A percentile compares a stretch with the other conserved stretches of the same genome.
These are phyloP conservation scores for Drosophila anceps DNA, from an alignment of 2,888 invertebrate genomes.

Conservation along the genomic window DNA sequence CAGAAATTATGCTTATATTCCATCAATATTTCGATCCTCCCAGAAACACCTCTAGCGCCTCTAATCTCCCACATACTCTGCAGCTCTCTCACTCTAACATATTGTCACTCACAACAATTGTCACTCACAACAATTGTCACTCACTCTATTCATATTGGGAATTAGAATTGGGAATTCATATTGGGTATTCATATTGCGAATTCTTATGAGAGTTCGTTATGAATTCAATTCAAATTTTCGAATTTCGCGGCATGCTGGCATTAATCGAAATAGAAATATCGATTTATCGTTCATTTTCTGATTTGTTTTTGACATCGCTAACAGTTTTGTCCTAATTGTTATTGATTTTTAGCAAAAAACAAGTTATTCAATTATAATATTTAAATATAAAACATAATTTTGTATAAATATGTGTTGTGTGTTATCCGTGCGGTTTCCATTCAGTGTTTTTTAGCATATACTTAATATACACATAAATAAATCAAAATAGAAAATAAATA, in stretches of 20 bases:
- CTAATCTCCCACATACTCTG: neutral
- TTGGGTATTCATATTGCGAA: neutral
- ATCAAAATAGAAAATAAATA: constrained; percentile 10
- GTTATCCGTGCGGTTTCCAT: constrained; percentile 65
- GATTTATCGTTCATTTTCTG: neutral
- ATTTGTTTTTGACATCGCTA: constrained; percentile 8
- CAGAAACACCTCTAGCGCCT: neutral
- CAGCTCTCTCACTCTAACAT: neutral
- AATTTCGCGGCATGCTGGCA: neutral
- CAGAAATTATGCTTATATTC: too few relatives aligned
- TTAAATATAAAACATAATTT: neutral
- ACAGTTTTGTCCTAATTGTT: constrained; percentile 3
- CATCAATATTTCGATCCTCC: too few relatives aligned
- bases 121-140: too few relatives aligned
- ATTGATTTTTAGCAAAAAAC: constrained; percentile 21
- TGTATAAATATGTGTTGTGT: constrained; percentile 58
- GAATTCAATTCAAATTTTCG: too few relatives aligned
- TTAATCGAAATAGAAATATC: neutral
- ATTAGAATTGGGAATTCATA: neutral
- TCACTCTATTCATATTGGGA: too few relatives aligned
- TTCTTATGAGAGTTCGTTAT: too few relatives aligned
- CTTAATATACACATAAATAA: constrained; percentile 1
- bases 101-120: too few relatives aligned
- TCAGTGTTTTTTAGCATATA: constrained; percentile 62
- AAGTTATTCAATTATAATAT: constrained; percentile 12